A percentile compares a stretch with the other conserved stretches of the same genome.
Conservation (phyloP, 2,113 vertebrate genomes). For the Halichoeres trimaculatus region DNA sequence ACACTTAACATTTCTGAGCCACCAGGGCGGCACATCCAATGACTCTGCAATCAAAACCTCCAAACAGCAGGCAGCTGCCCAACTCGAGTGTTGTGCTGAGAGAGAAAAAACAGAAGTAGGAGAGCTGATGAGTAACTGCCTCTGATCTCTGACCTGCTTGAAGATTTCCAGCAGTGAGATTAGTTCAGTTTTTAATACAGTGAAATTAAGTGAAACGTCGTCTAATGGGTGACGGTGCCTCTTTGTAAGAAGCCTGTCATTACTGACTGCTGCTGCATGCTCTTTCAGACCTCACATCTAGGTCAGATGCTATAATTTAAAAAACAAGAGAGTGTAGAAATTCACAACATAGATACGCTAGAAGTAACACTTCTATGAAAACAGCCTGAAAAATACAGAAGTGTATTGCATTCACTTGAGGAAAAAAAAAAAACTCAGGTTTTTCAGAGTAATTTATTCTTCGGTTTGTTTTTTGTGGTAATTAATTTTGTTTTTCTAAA, state of each 20-base stretch:
- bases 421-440: no score
- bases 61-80: constrained; percentile 12
- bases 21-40: neutral
- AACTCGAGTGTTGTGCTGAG: neutral
- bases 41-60: neutral
- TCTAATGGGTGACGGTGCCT: neutral
- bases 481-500: no score
- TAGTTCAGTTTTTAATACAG: neutral
- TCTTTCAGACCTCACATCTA: neutral
- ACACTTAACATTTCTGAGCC: constrained; percentile 4
- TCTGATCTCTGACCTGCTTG: neutral
- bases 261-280: neutral
- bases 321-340: neutral
- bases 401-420: no score
- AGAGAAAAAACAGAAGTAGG: neutral
- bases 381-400: no score
- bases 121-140: constrained; percentile 3
- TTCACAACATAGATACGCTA: neutral
- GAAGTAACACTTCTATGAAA: no score
- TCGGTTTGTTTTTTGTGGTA: no score
- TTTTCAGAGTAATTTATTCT: no score
- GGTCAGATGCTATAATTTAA: neutral
- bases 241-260: neutral
- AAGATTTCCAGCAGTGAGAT: neutral
- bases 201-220: neutral